phyloP scores from a whole-genome alignment of 53 echinoderm and acorn worm species.

The Luidia sarsii region DNA sequence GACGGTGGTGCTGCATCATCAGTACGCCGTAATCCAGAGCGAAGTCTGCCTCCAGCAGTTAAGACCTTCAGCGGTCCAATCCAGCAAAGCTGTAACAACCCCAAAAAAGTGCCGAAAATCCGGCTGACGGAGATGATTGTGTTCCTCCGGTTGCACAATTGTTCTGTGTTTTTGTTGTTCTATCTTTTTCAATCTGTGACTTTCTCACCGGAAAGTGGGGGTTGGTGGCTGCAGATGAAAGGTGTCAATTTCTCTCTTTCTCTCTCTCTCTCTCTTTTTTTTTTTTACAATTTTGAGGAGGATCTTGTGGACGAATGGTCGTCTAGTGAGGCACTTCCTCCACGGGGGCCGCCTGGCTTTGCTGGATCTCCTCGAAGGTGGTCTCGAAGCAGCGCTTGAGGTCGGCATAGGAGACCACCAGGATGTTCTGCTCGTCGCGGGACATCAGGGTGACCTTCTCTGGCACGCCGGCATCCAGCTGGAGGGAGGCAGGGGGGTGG shows the following conservation, averaged over 20 bases:
- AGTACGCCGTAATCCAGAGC: too few relatives aligned
- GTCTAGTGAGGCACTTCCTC: slow-evolving; percentile 32
- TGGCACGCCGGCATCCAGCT: slow-evolving; percentile 94
- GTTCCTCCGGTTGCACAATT: too few relatives aligned
- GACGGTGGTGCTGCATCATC: too few relatives aligned
- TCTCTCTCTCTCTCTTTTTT: neutral
- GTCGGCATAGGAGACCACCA: slow-evolving; percentile 86
- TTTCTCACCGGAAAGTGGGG: neutral
- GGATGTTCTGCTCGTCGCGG: slow-evolving; percentile 89
- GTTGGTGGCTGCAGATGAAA: neutral
- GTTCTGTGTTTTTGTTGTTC: neutral
- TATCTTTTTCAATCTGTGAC: neutral
- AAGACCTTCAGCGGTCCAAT: too few relatives aligned
- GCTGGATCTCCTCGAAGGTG: slow-evolving; percentile 88
- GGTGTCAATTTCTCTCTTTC: neutral
- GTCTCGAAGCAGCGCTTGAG: slow-evolving; percentile 88
- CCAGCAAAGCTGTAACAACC: too few relatives aligned
- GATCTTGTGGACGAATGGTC: neutral
- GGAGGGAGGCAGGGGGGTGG: too few relatives aligned
- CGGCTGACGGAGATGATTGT: too few relatives aligned
- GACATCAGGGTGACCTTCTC: slow-evolving; percentile 97
- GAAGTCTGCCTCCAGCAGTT: too few relatives aligned
- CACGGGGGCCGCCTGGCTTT: slow-evolving; percentile 43
- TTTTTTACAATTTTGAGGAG: neutral
- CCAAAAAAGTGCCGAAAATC: too few relatives aligned